Conservation (phyloP, 2,113 vertebrate genomes). For the Misgurnus anguillicaudatus region DNA sequence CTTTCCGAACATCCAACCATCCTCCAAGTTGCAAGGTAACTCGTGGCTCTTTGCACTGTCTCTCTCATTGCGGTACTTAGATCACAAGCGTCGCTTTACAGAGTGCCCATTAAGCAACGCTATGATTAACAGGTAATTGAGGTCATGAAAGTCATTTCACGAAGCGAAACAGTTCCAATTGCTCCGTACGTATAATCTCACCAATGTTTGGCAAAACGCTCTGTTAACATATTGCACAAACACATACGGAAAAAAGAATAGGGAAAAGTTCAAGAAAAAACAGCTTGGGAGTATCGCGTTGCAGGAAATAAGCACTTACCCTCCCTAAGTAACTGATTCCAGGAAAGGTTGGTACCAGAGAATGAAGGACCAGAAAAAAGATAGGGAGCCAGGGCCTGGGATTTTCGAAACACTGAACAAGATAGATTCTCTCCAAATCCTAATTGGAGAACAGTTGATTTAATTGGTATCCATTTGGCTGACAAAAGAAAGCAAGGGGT, state of each 20-base stretch:
- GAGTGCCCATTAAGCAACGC: slow-evolving; percentile 40
- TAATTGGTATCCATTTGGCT: slow-evolving; percentile 98
- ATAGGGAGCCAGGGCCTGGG: slow-evolving; percentile 76
- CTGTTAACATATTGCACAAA: slow-evolving; percentile 84
- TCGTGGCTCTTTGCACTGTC: background rate
- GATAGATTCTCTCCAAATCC: slow-evolving; percentile 92
- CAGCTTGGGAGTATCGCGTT: slow-evolving; percentile 88
- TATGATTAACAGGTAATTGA: slow-evolving; percentile 34
- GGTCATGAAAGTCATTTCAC: slow-evolving; percentile 52
- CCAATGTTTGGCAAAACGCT: slow-evolving; percentile 74
- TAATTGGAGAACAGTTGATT: slow-evolving; percentile 98
- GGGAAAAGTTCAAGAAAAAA: slow-evolving; percentile 72
- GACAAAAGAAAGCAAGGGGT: slow-evolving; percentile 87
- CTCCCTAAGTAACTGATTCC: slow-evolving; percentile 86
- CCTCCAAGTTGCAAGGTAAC: slow-evolving; percentile 16
- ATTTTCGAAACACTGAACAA: slow-evolving; percentile 83
- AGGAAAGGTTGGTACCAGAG: slow-evolving; percentile 68
- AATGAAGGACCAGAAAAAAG: slow-evolving; percentile 57
- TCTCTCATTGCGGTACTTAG: slow-evolving; percentile 3
- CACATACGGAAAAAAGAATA: slow-evolving; percentile 62
- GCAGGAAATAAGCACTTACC: slow-evolving; percentile 86
- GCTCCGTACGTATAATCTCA: slow-evolving; percentile 61
- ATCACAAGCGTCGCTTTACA: slow-evolving; percentile 38
- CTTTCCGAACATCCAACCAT: slow-evolving; percentile 27
- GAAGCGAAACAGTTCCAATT: slow-evolving; percentile 56